A percentile compares a stretch with the other conserved stretches of the same genome.
These are phyloP conservation scores for Amyelois transitella DNA, from an alignment of 1,140 invertebrate genomes.

Conservation along the genomic window DNA sequence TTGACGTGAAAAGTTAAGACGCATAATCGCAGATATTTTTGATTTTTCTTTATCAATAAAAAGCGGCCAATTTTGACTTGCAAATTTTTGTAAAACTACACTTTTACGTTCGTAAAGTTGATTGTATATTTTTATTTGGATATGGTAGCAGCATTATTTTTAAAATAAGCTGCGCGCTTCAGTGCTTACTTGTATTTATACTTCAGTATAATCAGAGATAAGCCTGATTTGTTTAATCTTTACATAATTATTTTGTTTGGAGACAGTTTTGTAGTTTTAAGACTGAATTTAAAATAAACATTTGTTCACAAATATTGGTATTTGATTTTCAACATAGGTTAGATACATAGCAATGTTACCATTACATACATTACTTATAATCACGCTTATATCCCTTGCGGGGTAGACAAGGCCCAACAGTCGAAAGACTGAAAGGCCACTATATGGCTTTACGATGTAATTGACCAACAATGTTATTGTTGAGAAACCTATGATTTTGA, in stretches of 20 bases:
- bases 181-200: slow-evolving; percentile 64
- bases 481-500: too few species aligned
- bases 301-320: neutral
- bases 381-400: too few species aligned
- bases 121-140: slow-evolving; percentile 9
- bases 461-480: too few species aligned
- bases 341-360: too few species aligned
- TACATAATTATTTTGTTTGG: neutral
- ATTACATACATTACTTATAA: too few species aligned
- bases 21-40: neutral
- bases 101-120: slow-evolving; percentile 6
- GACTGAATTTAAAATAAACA: neutral
- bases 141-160: slow-evolving; percentile 29
- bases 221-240: slow-evolving; percentile 11
- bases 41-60: neutral
- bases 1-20: neutral
- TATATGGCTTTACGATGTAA: too few species aligned
- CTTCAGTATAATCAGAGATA: slow-evolving; percentile 55
- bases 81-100: neutral
- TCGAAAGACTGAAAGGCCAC: too few species aligned
- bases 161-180: slow-evolving; percentile 27
- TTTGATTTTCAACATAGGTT: neutral
- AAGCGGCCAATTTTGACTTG: neutral
- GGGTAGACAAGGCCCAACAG: too few species aligned
- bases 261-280: neutral